Evolutionary conservation across 1,140 invertebrate species (phyloP), one percentile per base, ranked within the genome.

Genomic region (Lordiphosa mommai): DNA sequence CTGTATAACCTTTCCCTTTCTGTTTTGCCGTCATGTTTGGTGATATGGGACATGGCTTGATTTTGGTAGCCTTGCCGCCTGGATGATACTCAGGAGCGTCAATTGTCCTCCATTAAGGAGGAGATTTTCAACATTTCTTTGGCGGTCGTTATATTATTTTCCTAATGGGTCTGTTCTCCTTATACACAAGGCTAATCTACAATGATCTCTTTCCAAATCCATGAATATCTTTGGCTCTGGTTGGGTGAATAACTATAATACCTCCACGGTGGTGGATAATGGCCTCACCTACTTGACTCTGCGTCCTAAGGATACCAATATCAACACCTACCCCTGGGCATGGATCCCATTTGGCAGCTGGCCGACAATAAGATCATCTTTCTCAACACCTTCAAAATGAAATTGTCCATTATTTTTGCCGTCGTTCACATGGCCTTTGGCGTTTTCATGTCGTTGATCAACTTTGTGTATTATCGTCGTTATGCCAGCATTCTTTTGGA

Each of bases 21-120:
- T 99, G 34, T 99, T 99, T 99, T 90, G 96, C 95, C 51, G 93
- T 99, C 69, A 99, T 99, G 98, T 99, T 99, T 90, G 98, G 98
- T 38, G 98, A 99, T 90, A 90, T 94, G 71, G 98, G 98, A 1
- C 98, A 99, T 88, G 98, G 96, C 13, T 10, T 93, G 0, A 93
- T 97, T 40, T 92, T 97, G 91, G 89, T 93, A 23, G 93, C 0
- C 95, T 96, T 72, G 95, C 93, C 1, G 87, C 90, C 0, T 97
- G 91, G 90, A 93, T 98, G 92, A 93, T 96, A 9, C 68, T 94
- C 5, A 90, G 65, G 93, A 94, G 67, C 92, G 92, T 37, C 89
- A 88, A 13, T 74, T 94, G 37, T 44, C 87, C 1, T 71, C 86
- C 4, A 91, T 91, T n/a, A 82, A 72, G 16, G 74, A 72, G 41